Percentiles rank a stretch among this genome's conserved stretches.
Evolutionary conservation across 2,113 vertebrate species (phyloP).

Genomic region (Pollimyrus isidori): DNA sequence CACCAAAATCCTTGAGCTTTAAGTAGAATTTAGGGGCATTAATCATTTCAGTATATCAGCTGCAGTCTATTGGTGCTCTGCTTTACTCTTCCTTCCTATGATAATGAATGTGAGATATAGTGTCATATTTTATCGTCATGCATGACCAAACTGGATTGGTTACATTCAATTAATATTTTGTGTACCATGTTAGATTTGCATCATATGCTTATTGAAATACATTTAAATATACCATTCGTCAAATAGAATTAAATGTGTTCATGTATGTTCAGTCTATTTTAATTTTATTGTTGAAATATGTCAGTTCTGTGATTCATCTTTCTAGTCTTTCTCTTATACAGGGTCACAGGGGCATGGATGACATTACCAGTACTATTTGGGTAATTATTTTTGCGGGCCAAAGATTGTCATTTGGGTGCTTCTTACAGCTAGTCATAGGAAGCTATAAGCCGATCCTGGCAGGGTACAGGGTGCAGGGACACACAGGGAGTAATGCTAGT

Average conservation of each 20-base stretch:
- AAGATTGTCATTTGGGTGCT: not conserved
- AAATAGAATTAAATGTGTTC: not conserved
- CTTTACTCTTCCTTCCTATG: not conserved
- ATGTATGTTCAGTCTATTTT: not conserved
- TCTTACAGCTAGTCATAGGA: not conserved
- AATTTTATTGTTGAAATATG: not conserved
- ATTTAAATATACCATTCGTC: not conserved
- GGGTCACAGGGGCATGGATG: not conserved
- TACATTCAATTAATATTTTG: not conserved
- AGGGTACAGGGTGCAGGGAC: not conserved
- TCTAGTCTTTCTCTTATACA: not conserved
- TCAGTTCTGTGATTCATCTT: not conserved
- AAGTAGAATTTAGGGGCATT: slow-evolving; percentile 17
- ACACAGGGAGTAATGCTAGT: not conserved
- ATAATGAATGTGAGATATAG: not conserved
- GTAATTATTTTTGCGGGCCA: not conserved
- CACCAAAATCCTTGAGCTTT: slow-evolving; percentile 14
- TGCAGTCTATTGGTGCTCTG: not conserved
- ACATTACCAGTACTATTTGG: not conserved
- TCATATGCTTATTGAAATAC: not conserved
- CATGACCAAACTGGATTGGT: not conserved
- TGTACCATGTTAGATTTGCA: not conserved
- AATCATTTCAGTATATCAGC: slow-evolving; percentile 11
- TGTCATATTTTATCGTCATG: not conserved
- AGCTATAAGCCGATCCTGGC: not conserved